Percentiles rank a stretch among this genome's conserved stretches.
These are phyloP conservation scores for Grallaria varia DNA, from an alignment of 2,113 vertebrate species.

Conservation along the genomic window DNA sequence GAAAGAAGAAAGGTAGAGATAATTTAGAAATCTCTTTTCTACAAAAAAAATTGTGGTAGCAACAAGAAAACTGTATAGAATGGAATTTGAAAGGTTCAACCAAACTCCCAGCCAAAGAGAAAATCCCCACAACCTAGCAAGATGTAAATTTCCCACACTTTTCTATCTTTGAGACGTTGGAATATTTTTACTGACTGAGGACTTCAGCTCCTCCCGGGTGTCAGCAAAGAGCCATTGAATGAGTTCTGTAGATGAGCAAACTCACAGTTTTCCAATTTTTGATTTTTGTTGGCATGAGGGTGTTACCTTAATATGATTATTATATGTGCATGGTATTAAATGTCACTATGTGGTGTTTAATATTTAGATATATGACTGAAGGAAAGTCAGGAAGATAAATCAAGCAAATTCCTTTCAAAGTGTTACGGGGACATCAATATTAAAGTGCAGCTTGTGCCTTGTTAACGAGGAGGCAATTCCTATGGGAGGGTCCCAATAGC, in stretches of 20 bases:
- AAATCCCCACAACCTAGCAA: not conserved
- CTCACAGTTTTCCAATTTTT: not conserved
- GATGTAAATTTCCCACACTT: not conserved
- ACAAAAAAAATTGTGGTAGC: not conserved
- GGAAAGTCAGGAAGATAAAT: not conserved
- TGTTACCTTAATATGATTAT: not conserved
- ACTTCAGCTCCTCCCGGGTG: not conserved
- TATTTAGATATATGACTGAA: not conserved
- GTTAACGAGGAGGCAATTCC: not conserved
- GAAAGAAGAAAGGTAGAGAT: conserved; percentile 4
- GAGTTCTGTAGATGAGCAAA: not conserved
- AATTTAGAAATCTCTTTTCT: conserved; percentile 10
- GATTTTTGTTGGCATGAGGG: not conserved
- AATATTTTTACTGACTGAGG: not conserved
- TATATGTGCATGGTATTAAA: not conserved
- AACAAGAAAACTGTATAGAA: not conserved
- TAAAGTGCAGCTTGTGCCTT: not conserved
- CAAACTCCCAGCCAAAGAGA: not conserved
- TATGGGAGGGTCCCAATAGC: not conserved
- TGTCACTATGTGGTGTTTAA: not conserved
- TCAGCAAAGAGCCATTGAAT: not conserved
- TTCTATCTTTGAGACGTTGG: not conserved
- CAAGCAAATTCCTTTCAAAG: not conserved
- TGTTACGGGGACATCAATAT: not conserved
- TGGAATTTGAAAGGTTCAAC: not conserved